Base-by-base conservation (phyloP, 2,888 invertebrate species). In the Chesias legatella region DNA sequence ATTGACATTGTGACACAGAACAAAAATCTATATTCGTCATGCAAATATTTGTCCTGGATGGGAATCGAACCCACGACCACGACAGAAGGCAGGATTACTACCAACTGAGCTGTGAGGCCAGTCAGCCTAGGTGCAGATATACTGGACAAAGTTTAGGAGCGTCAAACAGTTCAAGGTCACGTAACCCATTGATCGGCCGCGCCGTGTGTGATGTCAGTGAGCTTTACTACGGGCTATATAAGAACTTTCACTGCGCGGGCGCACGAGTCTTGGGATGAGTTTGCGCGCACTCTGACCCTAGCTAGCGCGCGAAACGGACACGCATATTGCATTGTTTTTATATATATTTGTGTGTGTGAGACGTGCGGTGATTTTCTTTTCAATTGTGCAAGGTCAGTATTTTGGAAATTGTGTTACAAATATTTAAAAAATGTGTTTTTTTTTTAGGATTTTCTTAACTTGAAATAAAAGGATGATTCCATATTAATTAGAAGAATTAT, bases 281-380 rank as follows among this genome's bases (percentile, higher is more conserved):
- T 69, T 61, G 79, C 65, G 64, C 78, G 82, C 81, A 80, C 84
- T 81, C 80, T 83, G 83, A 84, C 81, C 82, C 68, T 67, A 62
- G 60, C 63, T 49, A 58, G 63, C 73, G 73, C 73, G 68, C 38
- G 41, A 52, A 52, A 55, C 55, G 55, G 55, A 46, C 54, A 50
- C 46, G 46, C 37, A 35, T 34, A 33, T 33, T 48, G 36, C 38
- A 24, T 45, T 43, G 30, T 43, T 36, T 43, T 25, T 51, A 57
- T 52, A 58, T 54, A 22, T 32, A 58, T 62, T 76, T 79, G 76
- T 70, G 69, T 67, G 82, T 79, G 77, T 72, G 73, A 61, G 67
- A 42, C 34, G 77, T 81, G 78, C 66, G 67, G 78, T 79, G 75
- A 60, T 64, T 69, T 73, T 63, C 13, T 61, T 50, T 63, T 68